Conservation (phyloP, 1,140 invertebrate species). For the Mercenaria mercenaria region DNA sequence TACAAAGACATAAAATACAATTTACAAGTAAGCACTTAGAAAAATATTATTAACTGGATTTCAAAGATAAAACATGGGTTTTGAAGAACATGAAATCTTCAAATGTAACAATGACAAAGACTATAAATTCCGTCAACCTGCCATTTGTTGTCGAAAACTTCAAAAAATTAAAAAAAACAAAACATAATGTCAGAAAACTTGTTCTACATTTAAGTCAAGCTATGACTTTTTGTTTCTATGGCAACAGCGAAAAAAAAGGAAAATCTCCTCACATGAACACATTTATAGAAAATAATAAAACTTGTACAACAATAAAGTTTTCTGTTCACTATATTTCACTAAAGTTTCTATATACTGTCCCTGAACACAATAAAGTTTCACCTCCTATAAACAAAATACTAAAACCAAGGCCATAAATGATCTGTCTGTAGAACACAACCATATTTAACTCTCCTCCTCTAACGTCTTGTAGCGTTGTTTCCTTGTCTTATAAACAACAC, state of each 20-base stretch:
- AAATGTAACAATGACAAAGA: background rate
- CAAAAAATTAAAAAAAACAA: background rate
- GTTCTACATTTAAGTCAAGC: background rate
- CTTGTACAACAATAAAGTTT: conserved; percentile 12
- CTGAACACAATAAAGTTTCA: background rate
- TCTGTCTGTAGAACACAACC: too few relatives aligned
- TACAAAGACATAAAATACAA: background rate
- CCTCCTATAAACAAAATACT: background rate
- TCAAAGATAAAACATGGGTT: background rate
- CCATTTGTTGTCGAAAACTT: conserved; percentile 23
- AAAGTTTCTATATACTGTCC: conserved; percentile 9
- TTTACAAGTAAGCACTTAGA: background rate
- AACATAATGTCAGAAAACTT: background rate
- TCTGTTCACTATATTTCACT: background rate
- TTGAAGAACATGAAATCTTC: background rate
- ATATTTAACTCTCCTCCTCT: too few relatives aligned
- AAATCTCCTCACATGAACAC: conserved; percentile 1
- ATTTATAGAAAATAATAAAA: background rate
- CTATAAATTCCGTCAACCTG: background rate
- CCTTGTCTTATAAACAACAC: too few relatives aligned
- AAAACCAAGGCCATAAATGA: background rate
- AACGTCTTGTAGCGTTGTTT: too few relatives aligned
- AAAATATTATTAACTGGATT: conserved; percentile 4
- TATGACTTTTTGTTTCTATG: conserved; percentile 21
- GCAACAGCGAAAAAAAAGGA: background rate